Conservation (phyloP, 2,797 vertebrate genomes). For the Pseudochromis fuscus region DNA sequence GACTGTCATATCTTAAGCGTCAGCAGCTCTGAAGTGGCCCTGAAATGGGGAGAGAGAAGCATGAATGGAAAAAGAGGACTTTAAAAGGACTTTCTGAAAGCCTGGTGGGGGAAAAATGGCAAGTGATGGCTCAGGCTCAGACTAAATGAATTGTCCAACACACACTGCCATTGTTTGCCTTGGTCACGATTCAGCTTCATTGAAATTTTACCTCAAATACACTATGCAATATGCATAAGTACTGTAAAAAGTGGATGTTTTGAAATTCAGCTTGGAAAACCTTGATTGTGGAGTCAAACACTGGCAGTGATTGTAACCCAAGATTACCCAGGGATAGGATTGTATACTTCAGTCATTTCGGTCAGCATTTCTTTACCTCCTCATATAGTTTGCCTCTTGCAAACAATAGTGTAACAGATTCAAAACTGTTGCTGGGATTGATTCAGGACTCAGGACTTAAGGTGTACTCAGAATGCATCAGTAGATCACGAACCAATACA, state of each 20-base stretch:
- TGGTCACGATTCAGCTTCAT: not conserved
- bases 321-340: no score
- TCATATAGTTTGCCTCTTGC: not conserved
- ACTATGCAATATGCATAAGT: no score
- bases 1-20: slow-evolving; percentile 33
- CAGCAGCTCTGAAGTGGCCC: slow-evolving; percentile 38
- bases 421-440: not conserved
- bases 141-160: slow-evolving; percentile 13
- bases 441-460: no score
- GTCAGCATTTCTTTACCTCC: no score
- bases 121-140: not conserved
- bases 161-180: not conserved
- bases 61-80: slow-evolving; percentile 14
- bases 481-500: no score
- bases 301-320: no score
- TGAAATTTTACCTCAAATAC: not conserved
- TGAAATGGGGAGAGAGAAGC: slow-evolving; percentile 10
- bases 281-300: no score
- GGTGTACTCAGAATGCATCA: no score
- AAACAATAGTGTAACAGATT: not conserved
- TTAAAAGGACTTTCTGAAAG: slow-evolving; percentile 11
- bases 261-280: no score
- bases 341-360: not conserved
- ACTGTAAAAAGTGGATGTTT: not conserved
- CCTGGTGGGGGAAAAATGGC: not conserved